Evolutionary conservation across 2,888 invertebrate genomes (phyloP).

Genomic region (Epinotia nisella): DNA sequence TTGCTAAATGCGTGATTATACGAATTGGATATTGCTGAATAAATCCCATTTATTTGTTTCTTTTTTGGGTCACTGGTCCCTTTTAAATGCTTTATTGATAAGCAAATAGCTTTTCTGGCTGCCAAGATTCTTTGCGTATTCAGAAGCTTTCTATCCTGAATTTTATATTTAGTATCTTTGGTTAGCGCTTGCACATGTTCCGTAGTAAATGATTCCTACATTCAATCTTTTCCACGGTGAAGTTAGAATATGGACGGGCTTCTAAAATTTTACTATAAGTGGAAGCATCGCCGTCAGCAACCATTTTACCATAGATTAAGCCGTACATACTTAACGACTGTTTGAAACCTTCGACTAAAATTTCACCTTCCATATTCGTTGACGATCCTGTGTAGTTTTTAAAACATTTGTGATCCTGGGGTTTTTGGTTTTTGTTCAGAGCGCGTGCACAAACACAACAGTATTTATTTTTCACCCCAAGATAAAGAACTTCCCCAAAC

Average conservation of each 20-base stretch:
- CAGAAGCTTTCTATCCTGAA: constrained; percentile 38
- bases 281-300: constrained; percentile 9
- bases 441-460: constrained; percentile 39
- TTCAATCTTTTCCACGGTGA: constrained; percentile 49
- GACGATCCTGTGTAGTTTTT: constrained; percentile 45
- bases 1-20: constrained; percentile 6
- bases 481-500: background rate
- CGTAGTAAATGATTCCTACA: constrained; percentile 49
- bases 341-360: constrained; percentile 48
- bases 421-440: constrained; percentile 3
- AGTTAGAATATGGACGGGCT: constrained; percentile 41
- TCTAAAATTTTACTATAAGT: constrained; percentile 46
- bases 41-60: background rate
- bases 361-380: constrained; percentile 43
- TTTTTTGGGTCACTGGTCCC: background rate
- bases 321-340: constrained; percentile 44
- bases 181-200: constrained; percentile 40
- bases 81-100: constrained; percentile 33
- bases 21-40: background rate
- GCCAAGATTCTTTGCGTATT: constrained; percentile 20
- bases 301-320: constrained; percentile 42
- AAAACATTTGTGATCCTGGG: constrained; percentile 34
- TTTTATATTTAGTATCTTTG: constrained; percentile 44
- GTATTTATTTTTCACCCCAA: constrained; percentile 41
- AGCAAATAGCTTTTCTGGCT: constrained; percentile 35